These are phyloP conservation scores for Platysteira castanea DNA, from an alignment of 2,113 vertebrate species.

Conservation along the genomic window DNA sequence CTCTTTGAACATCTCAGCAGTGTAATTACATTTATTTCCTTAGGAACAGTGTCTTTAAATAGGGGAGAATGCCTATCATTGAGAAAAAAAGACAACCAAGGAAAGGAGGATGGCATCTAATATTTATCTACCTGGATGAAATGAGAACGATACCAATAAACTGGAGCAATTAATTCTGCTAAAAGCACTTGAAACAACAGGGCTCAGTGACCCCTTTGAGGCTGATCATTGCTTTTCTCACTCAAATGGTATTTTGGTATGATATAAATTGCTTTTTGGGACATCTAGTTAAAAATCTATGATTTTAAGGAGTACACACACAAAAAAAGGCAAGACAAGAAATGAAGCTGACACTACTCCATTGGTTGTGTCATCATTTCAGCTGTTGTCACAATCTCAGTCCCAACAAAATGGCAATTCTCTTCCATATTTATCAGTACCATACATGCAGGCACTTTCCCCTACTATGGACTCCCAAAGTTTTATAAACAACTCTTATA, in stretches of 20 bases:
- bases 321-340: background rate
- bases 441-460: background rate
- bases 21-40: conserved; percentile 53
- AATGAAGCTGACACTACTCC: background rate
- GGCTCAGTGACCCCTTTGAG: background rate
- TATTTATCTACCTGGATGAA: conserved; percentile 34
- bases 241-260: background rate
- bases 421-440: background rate
- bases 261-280: background rate
- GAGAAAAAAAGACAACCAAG: background rate
- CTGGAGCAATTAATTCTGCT: background rate
- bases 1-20: conserved; percentile 22
- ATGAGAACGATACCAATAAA: background rate
- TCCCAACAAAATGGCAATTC: background rate
- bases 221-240: background rate
- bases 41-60: conserved; percentile 45
- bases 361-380: background rate
- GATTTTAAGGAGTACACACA: background rate
- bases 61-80: conserved; percentile 12
- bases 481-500: background rate
- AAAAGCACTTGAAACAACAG: conserved; percentile 15
- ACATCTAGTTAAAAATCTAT: background rate
- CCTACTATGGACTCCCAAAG: background rate
- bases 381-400: background rate
- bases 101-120: background rate